Conservation (phyloP, 2,797 vertebrate species). For the Girardinus metallicus region DNA sequence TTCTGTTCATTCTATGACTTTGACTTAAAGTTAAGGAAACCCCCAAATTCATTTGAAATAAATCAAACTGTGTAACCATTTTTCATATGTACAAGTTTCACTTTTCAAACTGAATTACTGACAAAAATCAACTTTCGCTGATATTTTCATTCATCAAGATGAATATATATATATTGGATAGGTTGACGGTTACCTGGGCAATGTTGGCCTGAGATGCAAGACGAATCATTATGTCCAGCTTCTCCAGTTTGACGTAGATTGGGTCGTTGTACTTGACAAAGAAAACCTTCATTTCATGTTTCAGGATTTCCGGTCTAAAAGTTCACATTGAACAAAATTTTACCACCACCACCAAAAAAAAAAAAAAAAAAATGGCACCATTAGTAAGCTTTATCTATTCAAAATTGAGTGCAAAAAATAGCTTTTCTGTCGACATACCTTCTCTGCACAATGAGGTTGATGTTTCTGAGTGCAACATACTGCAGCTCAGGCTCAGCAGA, state of each 20-base stretch:
- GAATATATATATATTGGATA: background rate
- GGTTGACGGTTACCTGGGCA: constrained; percentile 85
- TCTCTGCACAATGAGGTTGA: constrained; percentile 98
- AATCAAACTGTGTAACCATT: background rate
- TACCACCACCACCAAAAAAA: background rate
- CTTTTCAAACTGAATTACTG: background rate
- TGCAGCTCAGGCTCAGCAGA: constrained; percentile 96
- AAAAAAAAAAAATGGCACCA: background rate
- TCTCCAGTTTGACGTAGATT: constrained; percentile 98
- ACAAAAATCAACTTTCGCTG: background rate
- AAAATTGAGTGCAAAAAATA: background rate
- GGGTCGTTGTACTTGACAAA: constrained; percentile 99
- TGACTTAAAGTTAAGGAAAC: background rate
- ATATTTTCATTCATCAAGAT: background rate
- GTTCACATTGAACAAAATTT: background rate
- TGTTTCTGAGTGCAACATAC: constrained; percentile 97
- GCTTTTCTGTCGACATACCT: constrained; percentile 78
- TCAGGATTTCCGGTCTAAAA: constrained; percentile 93
- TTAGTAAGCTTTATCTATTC: background rate
- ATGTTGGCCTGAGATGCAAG: constrained; percentile 98
- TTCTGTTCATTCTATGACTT: background rate
- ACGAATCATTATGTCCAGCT: constrained; percentile 98
- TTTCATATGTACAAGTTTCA: background rate
- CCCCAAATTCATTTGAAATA: background rate
- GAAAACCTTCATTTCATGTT: constrained; percentile 99